Base-by-base conservation (phyloP, 37 sponge, comb jelly and placozoan species). In the Beroe forskalii region DNA sequence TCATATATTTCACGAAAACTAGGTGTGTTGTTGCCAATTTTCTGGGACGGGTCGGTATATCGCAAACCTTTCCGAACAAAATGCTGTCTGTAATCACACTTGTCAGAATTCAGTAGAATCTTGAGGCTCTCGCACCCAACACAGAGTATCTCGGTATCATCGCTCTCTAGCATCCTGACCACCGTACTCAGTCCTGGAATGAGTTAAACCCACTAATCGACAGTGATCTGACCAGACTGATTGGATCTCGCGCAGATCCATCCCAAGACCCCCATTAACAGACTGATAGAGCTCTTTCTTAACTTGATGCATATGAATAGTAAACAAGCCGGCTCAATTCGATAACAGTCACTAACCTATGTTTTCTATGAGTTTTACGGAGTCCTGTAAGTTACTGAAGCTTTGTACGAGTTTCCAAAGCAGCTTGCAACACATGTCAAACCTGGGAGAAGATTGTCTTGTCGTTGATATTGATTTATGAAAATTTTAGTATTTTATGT, bases 391-490 rank as follows among this genome's bases (percentile, higher is more conserved):
- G 31, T 80, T 44, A 3, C 86, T 41, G 86, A 80, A 80, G 27
- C 86, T 80, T 25, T 80, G 86, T 35, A 80, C 35, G 48, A 80
- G 40, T 42, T 80, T 80, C 86, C 86, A 80, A 1, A 80, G 86
- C 12, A 80, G 55, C 55, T 80, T 80, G 14, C 27, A 38, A 48
- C 86, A 80, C 86, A 38, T 44, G 42, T 80, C 86, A 80, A 80
- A 80, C 55, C 86, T 80, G 86, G 4, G n/a, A 63, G 25, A 63
- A n/a, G n/a, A n/a, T n/a, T n/a, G n/a, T n/a, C n/a, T n/a, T n/a
- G n/a, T n/a, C n/a, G n/a, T n/a, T n/a, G n/a, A n/a, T n/a, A n/a
- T n/a, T n/a, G n/a, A n/a, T n/a, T n/a, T n/a, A n/a, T n/a, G n/a
- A n/a, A n/a, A n/a, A n/a, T n/a, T n/a, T n/a, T n/a, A n/a, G n/a